Evolutionary conservation across 2,888 invertebrate species (phyloP), one percentile per base, ranked within the genome.

Genomic region (Serrognathus titanus): DNA sequence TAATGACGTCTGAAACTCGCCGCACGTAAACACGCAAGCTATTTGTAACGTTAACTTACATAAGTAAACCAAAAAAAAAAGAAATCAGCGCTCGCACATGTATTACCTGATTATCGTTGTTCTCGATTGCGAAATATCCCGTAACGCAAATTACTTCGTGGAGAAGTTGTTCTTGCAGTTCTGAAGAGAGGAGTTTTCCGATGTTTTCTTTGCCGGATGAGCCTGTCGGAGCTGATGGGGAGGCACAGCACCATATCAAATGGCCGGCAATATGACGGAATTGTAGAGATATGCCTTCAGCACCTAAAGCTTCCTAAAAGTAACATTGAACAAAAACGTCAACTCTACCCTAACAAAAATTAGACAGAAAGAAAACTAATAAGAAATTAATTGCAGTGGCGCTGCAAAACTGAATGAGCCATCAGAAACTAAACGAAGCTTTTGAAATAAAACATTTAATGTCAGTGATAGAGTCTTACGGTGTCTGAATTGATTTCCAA

Each of bases 191-290:
- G 74, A 78, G 65, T 75, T 69, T 10, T 73, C 74, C 64, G 67
- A 79, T 66, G 70, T 75, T 69, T 49, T 72, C 66, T 53, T 71
- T 66, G 53, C 71, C 66, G 72, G 73, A 81, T 71, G 76, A 83
- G 68, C 55, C 78, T 64, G 65, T 79, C 5, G 67, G 49, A 38
- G 72, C 61, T 38, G 68, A 70, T 38, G 73, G 76, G 49, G 71
- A 66, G 55, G 72, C 79, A 67, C 75, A 82, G 66, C 85, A 85
- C 80, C 90, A 90, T 63, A 94, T 83, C 53, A 94, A 81, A 70
- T 92, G 86, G 57, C 90, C 89, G 37, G 90, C 87, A 50, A 94
- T 92, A 67, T 94, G 90, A 1, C 94, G 84, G 79, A 94, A 91
- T 76, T 94, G 93, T 39, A 94, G 79, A 3, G 90, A 92, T 24